Evolutionary conservation across 2,113 vertebrate species (phyloP).

Genomic region (Phalacrocorax aristotelis): DNA sequence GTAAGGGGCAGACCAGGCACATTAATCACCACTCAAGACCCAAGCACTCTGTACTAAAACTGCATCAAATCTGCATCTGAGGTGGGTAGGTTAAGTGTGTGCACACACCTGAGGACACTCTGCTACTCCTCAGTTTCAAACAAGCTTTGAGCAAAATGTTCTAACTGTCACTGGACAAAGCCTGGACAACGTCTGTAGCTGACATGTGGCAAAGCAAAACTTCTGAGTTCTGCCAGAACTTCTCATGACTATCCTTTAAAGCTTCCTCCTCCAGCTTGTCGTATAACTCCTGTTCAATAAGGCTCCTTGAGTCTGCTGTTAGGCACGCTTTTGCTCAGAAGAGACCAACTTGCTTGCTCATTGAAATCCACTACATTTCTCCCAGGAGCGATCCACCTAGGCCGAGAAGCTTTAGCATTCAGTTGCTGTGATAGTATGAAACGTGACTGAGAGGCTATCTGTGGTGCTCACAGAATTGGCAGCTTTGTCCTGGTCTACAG

Average conservation of each 20-base stretch:
- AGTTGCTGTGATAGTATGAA: not conserved
- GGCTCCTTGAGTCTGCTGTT: not conserved
- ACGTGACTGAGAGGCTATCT: not conserved
- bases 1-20: conserved; percentile 46
- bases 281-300: not conserved
- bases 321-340: not conserved
- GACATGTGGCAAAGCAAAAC: not conserved
- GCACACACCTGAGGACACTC: not conserved
- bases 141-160: not conserved
- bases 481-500: not conserved
- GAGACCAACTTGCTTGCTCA: not conserved
- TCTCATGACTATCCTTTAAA: not conserved
- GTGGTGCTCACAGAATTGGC: fast-evolving
- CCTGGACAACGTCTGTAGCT: not conserved
- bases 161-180: not conserved
- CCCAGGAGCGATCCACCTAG: not conserved
- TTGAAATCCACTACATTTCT: not conserved
- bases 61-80: fast-evolving
- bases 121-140: not conserved
- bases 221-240: not conserved
- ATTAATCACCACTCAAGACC: not conserved
- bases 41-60: not conserved
- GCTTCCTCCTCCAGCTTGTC: not conserved
- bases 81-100: not conserved
- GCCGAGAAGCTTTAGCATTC: not conserved